phyloP scores from a whole-genome alignment of 2,113 vertebrate species.

The Lota lota region DNA sequence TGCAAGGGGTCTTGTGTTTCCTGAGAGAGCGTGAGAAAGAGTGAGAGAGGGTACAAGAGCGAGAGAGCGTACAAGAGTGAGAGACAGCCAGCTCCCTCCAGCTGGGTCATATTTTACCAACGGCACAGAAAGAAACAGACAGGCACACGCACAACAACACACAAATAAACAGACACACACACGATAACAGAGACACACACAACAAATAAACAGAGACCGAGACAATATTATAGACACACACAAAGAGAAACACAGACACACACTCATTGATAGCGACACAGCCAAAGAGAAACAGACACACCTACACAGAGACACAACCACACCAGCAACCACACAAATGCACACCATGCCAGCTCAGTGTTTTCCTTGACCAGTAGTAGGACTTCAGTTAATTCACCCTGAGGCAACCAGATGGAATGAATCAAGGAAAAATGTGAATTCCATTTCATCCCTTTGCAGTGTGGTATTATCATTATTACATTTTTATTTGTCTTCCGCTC shows the following conservation, averaged over 20 bases:
- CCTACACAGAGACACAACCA: background rate
- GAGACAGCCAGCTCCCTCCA: slow-evolving; percentile 49
- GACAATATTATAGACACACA: background rate
- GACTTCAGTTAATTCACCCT: too few relatives aligned
- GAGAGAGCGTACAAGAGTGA: background rate
- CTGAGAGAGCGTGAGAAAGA: slow-evolving; percentile 44
- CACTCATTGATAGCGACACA: background rate
- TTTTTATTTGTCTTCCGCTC: too few relatives aligned
- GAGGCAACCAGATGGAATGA: too few relatives aligned
- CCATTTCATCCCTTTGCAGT: too few relatives aligned
- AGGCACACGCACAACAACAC: slow-evolving; percentile 2
- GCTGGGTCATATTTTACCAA: slow-evolving; percentile 68
- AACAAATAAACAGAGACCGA: too few relatives aligned
- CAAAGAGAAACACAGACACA: background rate
- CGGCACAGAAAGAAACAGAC: slow-evolving; percentile 16
- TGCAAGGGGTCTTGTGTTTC: slow-evolving; percentile 62
- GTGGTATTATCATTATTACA: too few relatives aligned
- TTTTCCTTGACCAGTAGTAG: too few relatives aligned
- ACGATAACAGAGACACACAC: too few relatives aligned
- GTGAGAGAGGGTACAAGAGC: slow-evolving; percentile 11
- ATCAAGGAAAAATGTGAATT: too few relatives aligned
- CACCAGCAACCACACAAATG: too few relatives aligned
- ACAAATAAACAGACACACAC: background rate
- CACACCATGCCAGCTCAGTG: too few relatives aligned
- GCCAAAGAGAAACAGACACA: background rate